Percentiles rank a stretch among this genome's conserved stretches.
Evolutionary conservation across 2,113 vertebrate genomes (phyloP).

Genomic region (Perca flavescens): DNA sequence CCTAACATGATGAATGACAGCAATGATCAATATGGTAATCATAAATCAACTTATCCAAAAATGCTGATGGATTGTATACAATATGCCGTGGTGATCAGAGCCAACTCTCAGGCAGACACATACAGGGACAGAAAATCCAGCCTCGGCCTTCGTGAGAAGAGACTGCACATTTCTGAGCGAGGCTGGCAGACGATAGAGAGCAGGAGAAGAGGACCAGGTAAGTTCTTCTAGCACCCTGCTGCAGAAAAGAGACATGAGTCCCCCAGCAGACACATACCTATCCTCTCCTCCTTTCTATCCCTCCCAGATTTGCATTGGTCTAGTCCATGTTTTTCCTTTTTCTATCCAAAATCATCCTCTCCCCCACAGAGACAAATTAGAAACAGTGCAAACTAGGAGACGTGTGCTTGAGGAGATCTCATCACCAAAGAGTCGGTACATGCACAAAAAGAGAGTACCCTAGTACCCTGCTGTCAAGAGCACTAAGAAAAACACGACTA

Average conservation of each 20-base stretch:
- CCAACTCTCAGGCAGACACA: slow-evolving; percentile 62
- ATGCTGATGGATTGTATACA: slow-evolving; percentile 72
- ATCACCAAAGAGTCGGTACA: slow-evolving; percentile 79
- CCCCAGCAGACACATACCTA: slow-evolving; percentile 71
- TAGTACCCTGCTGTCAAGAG: slow-evolving; percentile 75
- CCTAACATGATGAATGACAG: slow-evolving; percentile 40
- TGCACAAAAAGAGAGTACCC: slow-evolving; percentile 82
- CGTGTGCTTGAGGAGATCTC: slow-evolving; percentile 67
- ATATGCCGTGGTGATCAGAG: slow-evolving; percentile 69
- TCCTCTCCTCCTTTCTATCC: slow-evolving; percentile 54
- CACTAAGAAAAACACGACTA: slow-evolving; percentile 84
- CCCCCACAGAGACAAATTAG: slow-evolving; percentile 17
- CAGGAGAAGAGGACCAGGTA: slow-evolving; percentile 61
- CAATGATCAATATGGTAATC: slow-evolving; percentile 62
- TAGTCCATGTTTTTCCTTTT: neutral
- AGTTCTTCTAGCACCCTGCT: slow-evolving; percentile 81
- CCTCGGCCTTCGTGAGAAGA: slow-evolving; percentile 4
- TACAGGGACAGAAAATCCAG: slow-evolving; percentile 29
- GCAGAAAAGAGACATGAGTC: slow-evolving; percentile 45
- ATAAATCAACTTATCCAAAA: slow-evolving; percentile 60
- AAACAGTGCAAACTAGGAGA: slow-evolving; percentile 56
- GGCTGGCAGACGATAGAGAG: slow-evolving; percentile 18
- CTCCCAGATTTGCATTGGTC: slow-evolving; percentile 38
- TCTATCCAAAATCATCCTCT: slow-evolving; percentile 12
- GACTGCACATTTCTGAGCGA: slow-evolving; percentile 11